Conservation (phyloP, 2,113 vertebrate genomes). For the Ailuropoda melanoleuca region DNA sequence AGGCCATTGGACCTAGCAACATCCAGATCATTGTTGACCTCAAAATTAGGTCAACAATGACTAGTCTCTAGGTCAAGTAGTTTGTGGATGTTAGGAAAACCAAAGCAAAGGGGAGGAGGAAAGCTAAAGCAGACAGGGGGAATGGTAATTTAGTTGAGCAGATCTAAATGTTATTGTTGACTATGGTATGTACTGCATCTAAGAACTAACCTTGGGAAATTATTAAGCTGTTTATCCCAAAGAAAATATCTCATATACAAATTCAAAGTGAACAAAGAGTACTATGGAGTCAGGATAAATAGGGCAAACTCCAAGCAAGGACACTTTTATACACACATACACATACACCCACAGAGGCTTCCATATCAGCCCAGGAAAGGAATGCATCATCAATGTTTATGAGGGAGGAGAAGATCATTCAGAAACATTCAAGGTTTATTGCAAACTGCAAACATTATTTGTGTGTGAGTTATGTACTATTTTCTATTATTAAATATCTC, state of each 20-base stretch:
- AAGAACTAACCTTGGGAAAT: not conserved
- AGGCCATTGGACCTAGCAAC: not conserved
- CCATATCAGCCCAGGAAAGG: not conserved
- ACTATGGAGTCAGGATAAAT: not conserved
- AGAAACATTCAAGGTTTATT: not conserved
- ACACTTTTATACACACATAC: not conserved
- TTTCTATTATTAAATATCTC: slow-evolving; percentile 23
- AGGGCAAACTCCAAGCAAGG: not conserved
- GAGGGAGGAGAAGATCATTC: not conserved
- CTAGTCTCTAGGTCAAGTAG: not conserved
- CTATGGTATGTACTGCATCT: not conserved
- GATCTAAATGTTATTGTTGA: not conserved
- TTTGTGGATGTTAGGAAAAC: not conserved
- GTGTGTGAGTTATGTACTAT: not conserved
- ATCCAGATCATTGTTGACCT: not conserved
- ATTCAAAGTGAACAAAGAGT: not conserved
- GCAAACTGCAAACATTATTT: not conserved
- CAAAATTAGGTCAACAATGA: not conserved
- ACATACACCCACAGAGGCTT: not conserved
- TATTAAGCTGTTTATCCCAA: not conserved
- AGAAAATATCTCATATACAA: not conserved
- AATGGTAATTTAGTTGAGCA: not conserved
- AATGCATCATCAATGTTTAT: not conserved
- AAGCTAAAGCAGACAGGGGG: not conserved
- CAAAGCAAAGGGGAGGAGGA: not conserved